Conservation (phyloP, 2,888 invertebrate species). For the Schizotus pectinicornis region DNA sequence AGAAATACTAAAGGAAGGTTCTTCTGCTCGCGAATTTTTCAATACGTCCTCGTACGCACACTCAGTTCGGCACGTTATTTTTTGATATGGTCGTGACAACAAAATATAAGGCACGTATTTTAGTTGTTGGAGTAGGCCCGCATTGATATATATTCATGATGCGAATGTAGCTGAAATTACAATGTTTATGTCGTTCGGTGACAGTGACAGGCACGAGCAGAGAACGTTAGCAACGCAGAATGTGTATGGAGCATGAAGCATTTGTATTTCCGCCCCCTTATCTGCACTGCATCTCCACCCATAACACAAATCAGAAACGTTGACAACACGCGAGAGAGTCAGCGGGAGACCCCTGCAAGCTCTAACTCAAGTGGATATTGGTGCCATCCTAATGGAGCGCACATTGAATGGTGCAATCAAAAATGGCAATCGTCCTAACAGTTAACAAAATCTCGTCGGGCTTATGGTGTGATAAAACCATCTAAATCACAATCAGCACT, state of each 20-base stretch:
- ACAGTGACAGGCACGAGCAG: constrained; percentile 33
- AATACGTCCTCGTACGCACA: no score
- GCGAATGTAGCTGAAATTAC: constrained; percentile 29
- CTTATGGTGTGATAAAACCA: constrained; percentile 17
- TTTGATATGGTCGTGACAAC: no score
- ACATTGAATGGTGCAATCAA: constrained; percentile 33
- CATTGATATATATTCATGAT: constrained; percentile 30
- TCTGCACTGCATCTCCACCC: constrained; percentile 41
- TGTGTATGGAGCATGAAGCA: constrained; percentile 24
- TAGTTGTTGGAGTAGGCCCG: constrained; percentile 1
- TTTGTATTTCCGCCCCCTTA: constrained; percentile 37
- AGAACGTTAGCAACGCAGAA: constrained; percentile 19
- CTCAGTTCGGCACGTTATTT: no score
- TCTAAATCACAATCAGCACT: no score
- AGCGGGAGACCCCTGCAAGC: constrained; percentile 13
- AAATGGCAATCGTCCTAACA: constrained; percentile 30
- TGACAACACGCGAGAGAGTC: constrained; percentile 41
- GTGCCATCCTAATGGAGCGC: constrained; percentile 30
- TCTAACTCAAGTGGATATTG: constrained; percentile 23
- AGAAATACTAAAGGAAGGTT: no score
- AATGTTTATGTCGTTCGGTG: constrained; percentile 31
- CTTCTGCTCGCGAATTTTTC: no score
- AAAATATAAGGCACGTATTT: no score
- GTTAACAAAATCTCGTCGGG: constrained; percentile 20
- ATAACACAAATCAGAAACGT: constrained; percentile 46